Evolutionary conservation across 2,113 vertebrate genomes (phyloP).

Genomic region (Silurus meridionalis): DNA sequence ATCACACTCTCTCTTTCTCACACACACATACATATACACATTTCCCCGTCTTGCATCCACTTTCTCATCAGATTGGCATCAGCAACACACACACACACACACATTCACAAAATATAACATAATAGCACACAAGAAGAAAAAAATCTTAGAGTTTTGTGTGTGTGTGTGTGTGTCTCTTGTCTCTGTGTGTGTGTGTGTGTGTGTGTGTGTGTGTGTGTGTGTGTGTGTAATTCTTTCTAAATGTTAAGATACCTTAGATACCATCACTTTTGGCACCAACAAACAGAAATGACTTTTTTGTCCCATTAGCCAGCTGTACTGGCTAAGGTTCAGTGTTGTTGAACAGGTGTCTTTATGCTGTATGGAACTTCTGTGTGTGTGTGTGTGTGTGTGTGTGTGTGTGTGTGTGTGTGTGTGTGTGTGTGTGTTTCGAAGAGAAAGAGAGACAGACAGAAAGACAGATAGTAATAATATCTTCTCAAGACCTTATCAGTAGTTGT

Average conservation of each 20-base stretch:
- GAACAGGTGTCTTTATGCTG: neutral
- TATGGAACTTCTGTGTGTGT: neutral
- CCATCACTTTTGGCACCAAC: neutral
- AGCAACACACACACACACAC: constrained; percentile 28
- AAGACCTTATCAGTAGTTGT: neutral
- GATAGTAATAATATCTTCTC: neutral
- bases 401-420: too few relatives aligned
- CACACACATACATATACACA: neutral
- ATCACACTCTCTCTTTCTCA: constrained; percentile 52
- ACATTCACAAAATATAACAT: neutral
- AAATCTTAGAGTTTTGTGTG: too few relatives aligned
- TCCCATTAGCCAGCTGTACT: neutral
- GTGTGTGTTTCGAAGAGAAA: too few relatives aligned
- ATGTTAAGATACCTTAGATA: neutral
- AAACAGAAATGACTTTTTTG: neutral
- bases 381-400: neutral
- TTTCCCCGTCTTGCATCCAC: constrained; percentile 9
- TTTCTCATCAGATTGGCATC: constrained; percentile 51
- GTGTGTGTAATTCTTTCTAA: neutral
- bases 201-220: neutral
- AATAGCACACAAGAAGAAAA: neutral
- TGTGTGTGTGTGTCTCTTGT: too few relatives aligned
- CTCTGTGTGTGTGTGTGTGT: neutral
- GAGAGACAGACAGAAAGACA: neutral
- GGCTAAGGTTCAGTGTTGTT: neutral